Conservation (phyloP, 1,140 invertebrate species). For the Tigriopus japonicus region DNA sequence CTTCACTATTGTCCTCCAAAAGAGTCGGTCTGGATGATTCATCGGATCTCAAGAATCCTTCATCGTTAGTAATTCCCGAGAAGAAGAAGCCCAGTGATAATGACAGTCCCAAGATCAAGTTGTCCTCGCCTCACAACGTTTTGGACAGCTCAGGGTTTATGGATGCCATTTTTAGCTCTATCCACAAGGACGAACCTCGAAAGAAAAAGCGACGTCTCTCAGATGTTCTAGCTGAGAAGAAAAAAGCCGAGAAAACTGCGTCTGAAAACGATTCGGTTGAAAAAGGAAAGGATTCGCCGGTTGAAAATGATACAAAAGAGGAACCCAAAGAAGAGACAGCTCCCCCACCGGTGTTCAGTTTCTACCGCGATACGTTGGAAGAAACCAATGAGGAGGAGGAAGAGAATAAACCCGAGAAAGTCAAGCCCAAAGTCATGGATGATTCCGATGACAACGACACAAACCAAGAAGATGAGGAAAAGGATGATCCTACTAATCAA, state of each 20-base stretch:
- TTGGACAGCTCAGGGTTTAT: conserved; percentile 5
- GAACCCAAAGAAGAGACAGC: neutral
- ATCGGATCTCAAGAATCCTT: neutral
- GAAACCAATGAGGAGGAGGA: neutral
- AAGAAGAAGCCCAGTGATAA: neutral
- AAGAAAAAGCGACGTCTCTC: conserved; percentile 5
- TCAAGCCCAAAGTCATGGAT: no score
- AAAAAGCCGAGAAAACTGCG: neutral
- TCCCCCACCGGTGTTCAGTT: neutral
- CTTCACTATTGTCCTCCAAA: neutral
- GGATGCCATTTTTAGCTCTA: conserved; percentile 12
- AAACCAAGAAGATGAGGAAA: no score
- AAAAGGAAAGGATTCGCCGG: neutral
- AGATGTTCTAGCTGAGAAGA: neutral
- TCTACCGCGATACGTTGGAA: conserved; percentile 9
- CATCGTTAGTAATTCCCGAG: neutral
- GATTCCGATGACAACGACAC: no score
- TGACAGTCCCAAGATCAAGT: neutral
- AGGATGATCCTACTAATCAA: no score
- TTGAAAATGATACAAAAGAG: neutral
- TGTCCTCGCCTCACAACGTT: neutral
- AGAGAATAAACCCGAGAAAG: neutral
- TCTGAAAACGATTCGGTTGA: neutral
- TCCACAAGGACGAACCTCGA: neutral
- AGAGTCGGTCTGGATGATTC: neutral